phyloP scores from a whole-genome alignment of 2,113 vertebrate species.

The Tenebrosternarchus preto region DNA sequence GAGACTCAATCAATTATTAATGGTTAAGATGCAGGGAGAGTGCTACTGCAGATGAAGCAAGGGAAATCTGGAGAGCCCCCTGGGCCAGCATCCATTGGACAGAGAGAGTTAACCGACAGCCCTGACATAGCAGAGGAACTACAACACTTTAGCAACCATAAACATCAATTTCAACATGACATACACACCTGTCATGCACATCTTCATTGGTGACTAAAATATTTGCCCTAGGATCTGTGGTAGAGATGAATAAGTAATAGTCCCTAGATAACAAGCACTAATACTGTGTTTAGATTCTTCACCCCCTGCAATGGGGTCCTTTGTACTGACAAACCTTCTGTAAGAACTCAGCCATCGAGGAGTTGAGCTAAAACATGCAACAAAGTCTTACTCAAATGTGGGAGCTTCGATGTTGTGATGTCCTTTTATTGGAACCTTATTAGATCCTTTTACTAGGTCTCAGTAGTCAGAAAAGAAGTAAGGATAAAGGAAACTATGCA shows the following conservation, averaged over 20 bases:
- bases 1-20: conserved; percentile 73
- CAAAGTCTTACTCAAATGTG: too few relatives aligned
- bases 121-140: not conserved
- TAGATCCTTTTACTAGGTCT: too few relatives aligned
- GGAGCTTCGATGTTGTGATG: too few relatives aligned
- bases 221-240: not conserved
- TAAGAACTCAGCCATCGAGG: too few relatives aligned
- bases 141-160: not conserved
- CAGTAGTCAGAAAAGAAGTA: too few relatives aligned
- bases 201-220: not conserved
- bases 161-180: not conserved
- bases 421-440: too few relatives aligned
- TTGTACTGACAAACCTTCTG: too few relatives aligned
- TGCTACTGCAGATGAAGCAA: conserved; percentile 46
- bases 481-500: too few relatives aligned
- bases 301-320: too few relatives aligned
- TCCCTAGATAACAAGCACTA: too few relatives aligned
- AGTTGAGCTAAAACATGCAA: too few relatives aligned
- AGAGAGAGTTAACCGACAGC: conserved; percentile 11
- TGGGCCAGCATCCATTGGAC: conserved; percentile 25
- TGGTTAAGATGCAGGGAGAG: conserved; percentile 70
- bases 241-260: not conserved
- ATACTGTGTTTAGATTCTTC: too few relatives aligned
- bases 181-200: not conserved
- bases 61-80: conserved; percentile 29